Evolutionary conservation across 2,113 vertebrate species (phyloP).

Genomic region (Electrona antarctica): DNA sequence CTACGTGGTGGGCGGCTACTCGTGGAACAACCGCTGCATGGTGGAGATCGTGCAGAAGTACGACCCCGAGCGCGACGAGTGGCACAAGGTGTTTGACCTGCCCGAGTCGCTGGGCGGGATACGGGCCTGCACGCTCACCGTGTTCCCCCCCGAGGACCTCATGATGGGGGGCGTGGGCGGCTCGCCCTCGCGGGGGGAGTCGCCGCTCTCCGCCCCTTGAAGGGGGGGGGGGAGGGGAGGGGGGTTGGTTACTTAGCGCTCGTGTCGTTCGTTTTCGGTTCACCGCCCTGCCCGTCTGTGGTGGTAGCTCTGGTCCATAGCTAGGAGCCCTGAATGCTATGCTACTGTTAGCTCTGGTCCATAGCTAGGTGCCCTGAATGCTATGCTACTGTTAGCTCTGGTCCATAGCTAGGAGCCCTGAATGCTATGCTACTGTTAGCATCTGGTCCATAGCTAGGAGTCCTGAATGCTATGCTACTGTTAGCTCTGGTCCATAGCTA

Average conservation of each 20-base stretch:
- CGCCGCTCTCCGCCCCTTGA: constrained; percentile 95
- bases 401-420: too few relatives aligned
- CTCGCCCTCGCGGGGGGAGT: constrained; percentile 91
- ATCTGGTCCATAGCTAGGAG: too few relatives aligned
- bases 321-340: too few relatives aligned
- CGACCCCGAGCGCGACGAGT: constrained; percentile 97
- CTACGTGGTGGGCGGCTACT: constrained; percentile 98
- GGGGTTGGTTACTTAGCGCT: background rate
- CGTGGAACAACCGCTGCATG: constrained; percentile 99
- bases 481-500: too few relatives aligned
- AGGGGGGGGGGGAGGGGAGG: constrained; percentile 57
- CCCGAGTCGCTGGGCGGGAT: constrained; percentile 98
- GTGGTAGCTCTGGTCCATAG: too few relatives aligned
- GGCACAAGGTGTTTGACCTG: constrained; percentile 99
- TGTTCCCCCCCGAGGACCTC: constrained; percentile 93
- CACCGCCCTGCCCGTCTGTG: too few relatives aligned
- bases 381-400: too few relatives aligned
- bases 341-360: too few relatives aligned
- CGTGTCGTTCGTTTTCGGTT: too few relatives aligned
- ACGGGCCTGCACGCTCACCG: constrained; percentile 96
- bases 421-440: too few relatives aligned
- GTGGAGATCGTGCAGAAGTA: constrained; percentile 99
- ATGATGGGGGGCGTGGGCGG: constrained; percentile 60
- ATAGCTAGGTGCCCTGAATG: too few relatives aligned
- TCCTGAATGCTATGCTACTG: too few relatives aligned